Conservation (phyloP, 2,888 invertebrate genomes). For the Cheiracanthium punctorium region DNA sequence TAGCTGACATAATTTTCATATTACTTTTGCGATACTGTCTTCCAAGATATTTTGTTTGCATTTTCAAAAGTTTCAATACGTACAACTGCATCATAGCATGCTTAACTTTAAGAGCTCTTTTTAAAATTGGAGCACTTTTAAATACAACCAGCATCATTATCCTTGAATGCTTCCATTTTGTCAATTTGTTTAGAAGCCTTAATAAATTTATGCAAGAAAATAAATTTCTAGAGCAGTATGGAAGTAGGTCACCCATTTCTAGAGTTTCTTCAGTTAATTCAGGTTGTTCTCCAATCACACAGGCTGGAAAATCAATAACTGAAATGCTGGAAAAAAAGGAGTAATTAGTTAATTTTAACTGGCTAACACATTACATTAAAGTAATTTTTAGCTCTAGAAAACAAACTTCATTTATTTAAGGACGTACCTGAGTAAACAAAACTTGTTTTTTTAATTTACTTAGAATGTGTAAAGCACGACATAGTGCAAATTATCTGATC, state of each 20-base stretch:
- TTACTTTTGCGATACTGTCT: conserved; percentile 99
- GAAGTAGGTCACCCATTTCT: conserved; percentile 78
- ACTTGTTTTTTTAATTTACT: too few species aligned
- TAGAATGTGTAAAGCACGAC: too few species aligned
- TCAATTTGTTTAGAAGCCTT: conserved; percentile 96
- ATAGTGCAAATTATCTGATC: too few species aligned
- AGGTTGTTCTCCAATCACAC: conserved; percentile 95
- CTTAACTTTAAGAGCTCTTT: conserved; percentile 93
- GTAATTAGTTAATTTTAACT: too few species aligned
- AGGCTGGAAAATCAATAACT: conserved; percentile 94
- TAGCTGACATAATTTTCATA: conserved; percentile 99
- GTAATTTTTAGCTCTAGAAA: too few species aligned
- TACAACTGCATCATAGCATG: conserved; percentile 99
- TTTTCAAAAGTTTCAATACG: conserved; percentile 96
- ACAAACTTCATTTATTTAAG: too few species aligned
- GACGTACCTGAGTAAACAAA: too few species aligned
- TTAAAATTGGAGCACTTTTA: conserved; percentile 98
- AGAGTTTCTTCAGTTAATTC: conserved; percentile 94
- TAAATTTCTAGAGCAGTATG: conserved; percentile 97
- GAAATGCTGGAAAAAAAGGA: conserved; percentile 86
- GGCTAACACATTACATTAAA: too few species aligned
- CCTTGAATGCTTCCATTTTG: conserved; percentile 99
- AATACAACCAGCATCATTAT: conserved; percentile 99
- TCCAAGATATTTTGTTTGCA: conserved; percentile 99
- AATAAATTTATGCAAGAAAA: conserved; percentile 98